Evolutionary conservation across 2,888 invertebrate species (phyloP), one percentile per base, ranked within the genome.

Genomic region (Cryptocephalus moraei): DNA sequence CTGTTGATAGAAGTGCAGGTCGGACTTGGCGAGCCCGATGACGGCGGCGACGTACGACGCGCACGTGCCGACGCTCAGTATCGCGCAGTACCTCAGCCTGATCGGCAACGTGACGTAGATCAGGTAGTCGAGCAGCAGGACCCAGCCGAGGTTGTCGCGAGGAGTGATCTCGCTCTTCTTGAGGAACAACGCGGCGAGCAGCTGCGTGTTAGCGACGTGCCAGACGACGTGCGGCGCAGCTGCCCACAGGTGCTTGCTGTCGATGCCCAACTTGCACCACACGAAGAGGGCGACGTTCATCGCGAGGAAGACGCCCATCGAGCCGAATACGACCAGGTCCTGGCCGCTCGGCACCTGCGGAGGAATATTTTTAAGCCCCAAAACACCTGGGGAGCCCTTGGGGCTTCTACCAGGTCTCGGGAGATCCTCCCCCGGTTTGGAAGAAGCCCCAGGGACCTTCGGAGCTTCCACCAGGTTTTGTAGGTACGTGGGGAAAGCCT

Each of bases 101-200:
- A 87, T 70, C 0, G 87, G 87, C 56, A 87, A 68, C 11, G 85
- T 82, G 46, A 85, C 83, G 67, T 84, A 86, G 43, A 84, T 77
- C 43, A 86, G 72, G 65, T 85, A 88, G 60, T 83, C 80, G 58
- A 85, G 69, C 43, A 87, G 72, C 49, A 87, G 71, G 31, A 81
- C 76, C 86, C 86, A 86, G 32, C 83, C 84, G 12, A 86, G 73
- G 46, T 79, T 77, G 62, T 85, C 82, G 50, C 84, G 75, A 14
- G 79, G 76, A 39, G 77, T 76, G 53, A 77, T 75, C 56, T 75
- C 75, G 66, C 73, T 66, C 62, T 71, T 69, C 62, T 81, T 79
- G 51, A 82, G 70, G 62, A 81, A 78, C 54, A 84, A 72, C 62
- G 80, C 78, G 47, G 73, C 71, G 44, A 81, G 70, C 50, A 84